Conservation (phyloP, 2,888 invertebrate species). For the Gymnoscelis rufifasciata region DNA sequence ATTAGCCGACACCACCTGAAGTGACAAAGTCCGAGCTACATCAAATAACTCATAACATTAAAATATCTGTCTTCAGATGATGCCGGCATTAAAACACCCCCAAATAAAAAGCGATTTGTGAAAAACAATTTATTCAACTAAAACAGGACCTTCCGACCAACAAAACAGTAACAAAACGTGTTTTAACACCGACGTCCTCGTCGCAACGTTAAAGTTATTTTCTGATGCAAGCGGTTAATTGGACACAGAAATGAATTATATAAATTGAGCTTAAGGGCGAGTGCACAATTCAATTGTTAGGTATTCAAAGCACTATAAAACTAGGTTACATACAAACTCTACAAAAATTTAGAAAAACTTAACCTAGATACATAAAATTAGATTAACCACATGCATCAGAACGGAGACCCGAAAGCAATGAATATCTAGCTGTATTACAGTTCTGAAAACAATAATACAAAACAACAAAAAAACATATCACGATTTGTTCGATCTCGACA, state of each 20-base stretch:
- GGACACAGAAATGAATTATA: too few species aligned
- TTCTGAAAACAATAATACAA: background rate
- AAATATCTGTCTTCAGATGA: slow-evolving; percentile 46
- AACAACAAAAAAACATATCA: background rate
- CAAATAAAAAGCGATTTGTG: slow-evolving; percentile 34
- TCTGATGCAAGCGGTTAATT: slow-evolving; percentile 7
- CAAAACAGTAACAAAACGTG: slow-evolving; percentile 38
- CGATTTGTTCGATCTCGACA: background rate
- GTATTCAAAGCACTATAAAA: too few species aligned
- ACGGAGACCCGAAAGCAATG: background rate
- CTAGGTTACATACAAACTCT: too few species aligned
- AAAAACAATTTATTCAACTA: slow-evolving; percentile 48
- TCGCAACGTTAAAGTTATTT: background rate
- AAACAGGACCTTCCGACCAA: slow-evolving; percentile 30
- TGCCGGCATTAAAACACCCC: slow-evolving; percentile 67
- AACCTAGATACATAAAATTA: background rate
- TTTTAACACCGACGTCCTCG: slow-evolving; percentile 68
- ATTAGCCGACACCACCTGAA: slow-evolving; percentile 58
- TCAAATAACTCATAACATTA: slow-evolving; percentile 8
- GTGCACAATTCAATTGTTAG: too few species aligned
- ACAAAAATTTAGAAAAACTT: too few species aligned
- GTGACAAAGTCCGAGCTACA: slow-evolving; percentile 19
- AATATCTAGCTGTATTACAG: slow-evolving; percentile 2
- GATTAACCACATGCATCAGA: slow-evolving; percentile 1
- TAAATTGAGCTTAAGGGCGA: too few species aligned